Percentiles rank a stretch among this genome's conserved stretches.
phyloP scores from a whole-genome alignment of 2,797 vertebrate species.

The Molossus alvarezi region DNA sequence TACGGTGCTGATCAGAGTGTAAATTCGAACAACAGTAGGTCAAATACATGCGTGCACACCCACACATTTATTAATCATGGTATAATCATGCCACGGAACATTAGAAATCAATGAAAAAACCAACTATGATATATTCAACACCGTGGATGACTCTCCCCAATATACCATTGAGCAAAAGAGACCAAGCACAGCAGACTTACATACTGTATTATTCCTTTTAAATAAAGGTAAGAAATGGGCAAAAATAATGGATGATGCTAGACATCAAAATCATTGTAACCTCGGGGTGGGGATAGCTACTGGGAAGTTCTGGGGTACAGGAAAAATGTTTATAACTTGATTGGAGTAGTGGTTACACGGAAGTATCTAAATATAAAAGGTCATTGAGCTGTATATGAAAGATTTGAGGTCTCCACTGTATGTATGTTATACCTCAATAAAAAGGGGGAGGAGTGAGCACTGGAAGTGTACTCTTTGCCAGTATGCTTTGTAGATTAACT shows the following conservation, averaged over 20 bases:
- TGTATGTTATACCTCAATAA: background rate
- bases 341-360: background rate
- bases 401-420: background rate
- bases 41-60: background rate
- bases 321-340: background rate
- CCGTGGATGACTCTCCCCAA: background rate
- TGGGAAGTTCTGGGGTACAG: background rate
- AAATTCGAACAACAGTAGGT: background rate
- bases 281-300: background rate
- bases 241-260: background rate
- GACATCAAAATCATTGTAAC: slow-evolving; percentile 11
- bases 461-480: background rate
- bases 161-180: background rate
- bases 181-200: background rate
- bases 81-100: background rate
- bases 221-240: background rate
- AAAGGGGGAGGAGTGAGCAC: background rate
- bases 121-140: background rate
- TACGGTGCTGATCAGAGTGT: background rate
- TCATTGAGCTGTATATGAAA: background rate
- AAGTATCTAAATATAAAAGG: background rate
- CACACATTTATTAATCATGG: background rate
- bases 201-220: background rate
- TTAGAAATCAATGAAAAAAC: background rate
- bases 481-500: background rate